Evolutionary conservation across 2,797 vertebrate genomes (phyloP), one percentile per base, ranked within the genome.

Genomic region (Sarcoramphus papa): DNA sequence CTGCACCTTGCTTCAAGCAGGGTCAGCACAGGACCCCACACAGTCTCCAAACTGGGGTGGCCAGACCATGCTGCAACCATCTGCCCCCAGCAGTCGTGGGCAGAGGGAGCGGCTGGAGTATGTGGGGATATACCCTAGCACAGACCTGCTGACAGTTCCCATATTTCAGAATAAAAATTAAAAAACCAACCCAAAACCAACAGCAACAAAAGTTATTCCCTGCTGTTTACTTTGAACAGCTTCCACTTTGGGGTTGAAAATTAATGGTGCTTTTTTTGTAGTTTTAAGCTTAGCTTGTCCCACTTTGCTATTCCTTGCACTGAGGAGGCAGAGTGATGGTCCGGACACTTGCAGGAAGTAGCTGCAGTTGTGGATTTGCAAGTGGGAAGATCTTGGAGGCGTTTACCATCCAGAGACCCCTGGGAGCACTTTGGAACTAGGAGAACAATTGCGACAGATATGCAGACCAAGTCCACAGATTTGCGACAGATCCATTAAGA

Each of bases 41-140:
- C 5, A 5, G 24, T 41, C 56, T 64, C 24, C 67, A 77, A 48
- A 27, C 1, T 19, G 60, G 11, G 14, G 33, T 7, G 21, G 28
- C 25, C 85, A 77, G 28, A 24, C n/a, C 25, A 0, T 1, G 5
- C 33, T 65, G 16, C 35, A 43, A 35, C n/a, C 30, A 7, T 1
- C 2, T 23, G 86, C 2, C 50, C 54, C 21, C 25, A 63, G 0
- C 14, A 47, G 47, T 2, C 0, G 0, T 14, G 37, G 60, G 43
- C 81, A 65, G 37, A 33, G 40, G 33, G 31, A 85, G 24, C 3
- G 2, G 19, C 37, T 24, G 67, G n/a, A 27, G 3, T 0, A 10
- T 0, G 0, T 0, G 3, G 35, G 35, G 40, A 67, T 14, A 1
- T 12, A 31, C 9, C 33, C 40, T 40, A 10, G 28, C 43, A 77